A percentile compares a stretch with the other conserved stretches of the same genome.
Evolutionary conservation across 2,888 invertebrate genomes (phyloP).

Genomic region (Aphidoletes aphidimyza): DNA sequence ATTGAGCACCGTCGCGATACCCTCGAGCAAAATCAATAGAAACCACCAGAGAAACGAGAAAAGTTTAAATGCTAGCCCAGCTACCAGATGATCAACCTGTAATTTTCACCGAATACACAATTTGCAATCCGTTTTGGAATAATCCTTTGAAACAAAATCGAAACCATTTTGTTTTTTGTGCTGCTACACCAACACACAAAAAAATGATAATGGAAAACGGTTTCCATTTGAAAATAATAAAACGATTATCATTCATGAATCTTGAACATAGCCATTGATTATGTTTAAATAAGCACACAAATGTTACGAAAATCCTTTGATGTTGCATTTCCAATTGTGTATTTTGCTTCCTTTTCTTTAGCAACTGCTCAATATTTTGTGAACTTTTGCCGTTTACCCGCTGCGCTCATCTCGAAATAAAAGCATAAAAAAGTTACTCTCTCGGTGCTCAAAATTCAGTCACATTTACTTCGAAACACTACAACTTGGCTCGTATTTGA

Average conservation of each 20-base stretch:
- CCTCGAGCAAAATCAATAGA: neutral
- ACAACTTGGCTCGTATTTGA: neutral
- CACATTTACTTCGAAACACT: no score
- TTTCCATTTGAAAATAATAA: constrained; percentile 20
- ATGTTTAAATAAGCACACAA: constrained; percentile 40
- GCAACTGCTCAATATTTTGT: no score
- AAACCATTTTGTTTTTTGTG: neutral
- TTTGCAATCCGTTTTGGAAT: neutral
- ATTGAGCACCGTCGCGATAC: neutral
- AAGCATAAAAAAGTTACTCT: no score
- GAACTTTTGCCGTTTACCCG: no score
- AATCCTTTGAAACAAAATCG: constrained; percentile 12
- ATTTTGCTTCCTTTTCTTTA: neutral
- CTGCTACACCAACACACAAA: no score
- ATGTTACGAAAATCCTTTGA: constrained; percentile 26
- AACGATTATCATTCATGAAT: constrained; percentile 51
- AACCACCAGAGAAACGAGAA: neutral
- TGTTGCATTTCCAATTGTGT: neutral
- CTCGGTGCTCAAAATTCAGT: no score
- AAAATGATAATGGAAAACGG: constrained; percentile 9
- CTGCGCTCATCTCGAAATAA: no score
- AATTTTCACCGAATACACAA: neutral
- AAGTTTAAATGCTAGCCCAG: no score
- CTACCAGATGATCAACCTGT: constrained; percentile 45
- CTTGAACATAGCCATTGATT: constrained; percentile 35